Conservation (phyloP, 1,140 invertebrate genomes). For the Pseudomyrmex gracilis region DNA sequence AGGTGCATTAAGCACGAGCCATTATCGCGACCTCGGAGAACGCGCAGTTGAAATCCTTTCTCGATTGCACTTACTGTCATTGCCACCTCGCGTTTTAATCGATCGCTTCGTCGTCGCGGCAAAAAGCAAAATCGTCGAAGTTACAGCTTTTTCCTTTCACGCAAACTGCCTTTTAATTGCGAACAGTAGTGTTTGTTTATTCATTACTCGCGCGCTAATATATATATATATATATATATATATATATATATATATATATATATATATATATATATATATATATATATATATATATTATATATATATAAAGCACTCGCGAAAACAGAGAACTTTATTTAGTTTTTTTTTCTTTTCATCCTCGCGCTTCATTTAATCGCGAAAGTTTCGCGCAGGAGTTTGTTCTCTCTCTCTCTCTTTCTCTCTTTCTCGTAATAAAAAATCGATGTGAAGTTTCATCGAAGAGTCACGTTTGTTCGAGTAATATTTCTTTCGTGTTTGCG, state of each 20-base stretch:
- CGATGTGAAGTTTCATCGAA: neutral
- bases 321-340: no score
- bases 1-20: constrained; percentile 22
- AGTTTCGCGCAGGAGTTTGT: neutral
- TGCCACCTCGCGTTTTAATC: constrained; percentile 14
- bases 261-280: no score
- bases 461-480: neutral
- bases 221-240: neutral
- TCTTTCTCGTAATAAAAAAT: constrained; percentile 11
- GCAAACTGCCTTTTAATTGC: neutral
- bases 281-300: neutral
- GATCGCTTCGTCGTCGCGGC: neutral
- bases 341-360: neutral
- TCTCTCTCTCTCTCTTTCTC: no score
- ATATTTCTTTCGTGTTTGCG: constrained; percentile 21
- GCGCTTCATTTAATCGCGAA: neutral
- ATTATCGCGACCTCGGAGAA: constrained; percentile 18
- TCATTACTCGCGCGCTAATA: neutral
- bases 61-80: constrained; percentile 43
- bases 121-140: neutral
- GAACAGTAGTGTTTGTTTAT: neutral
- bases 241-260: neutral
- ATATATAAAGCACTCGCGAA: neutral
- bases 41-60: constrained; percentile 38
- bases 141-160: neutral